Conservation (phyloP, 2,797 vertebrate genomes). For the Peromyscus eremicus region DNA sequence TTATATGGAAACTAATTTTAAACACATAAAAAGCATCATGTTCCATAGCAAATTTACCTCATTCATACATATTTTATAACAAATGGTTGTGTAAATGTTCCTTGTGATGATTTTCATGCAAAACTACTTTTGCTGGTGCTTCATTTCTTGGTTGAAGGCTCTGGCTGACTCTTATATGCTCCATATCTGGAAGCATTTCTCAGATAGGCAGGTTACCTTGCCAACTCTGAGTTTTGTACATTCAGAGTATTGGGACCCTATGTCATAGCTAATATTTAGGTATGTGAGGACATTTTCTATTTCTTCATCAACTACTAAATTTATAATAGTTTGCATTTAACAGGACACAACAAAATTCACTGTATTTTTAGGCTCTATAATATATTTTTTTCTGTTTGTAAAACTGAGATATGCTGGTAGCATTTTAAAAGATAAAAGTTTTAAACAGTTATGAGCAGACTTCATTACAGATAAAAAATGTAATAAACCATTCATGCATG, state of each 20-base stretch:
- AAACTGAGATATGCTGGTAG: conserved; percentile 5
- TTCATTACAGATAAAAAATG: not conserved
- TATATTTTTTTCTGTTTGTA: conserved; percentile 9
- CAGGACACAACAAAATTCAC: not conserved
- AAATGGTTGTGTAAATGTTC: conserved; percentile 5
- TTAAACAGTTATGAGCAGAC: not conserved
- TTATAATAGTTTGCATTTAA: not conserved
- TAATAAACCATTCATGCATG: not conserved
- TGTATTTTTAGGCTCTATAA: not conserved
- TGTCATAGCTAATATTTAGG: not conserved
- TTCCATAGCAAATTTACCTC: not conserved
- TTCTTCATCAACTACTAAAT: not conserved
- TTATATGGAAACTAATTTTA: not conserved
- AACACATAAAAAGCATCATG: not conserved
- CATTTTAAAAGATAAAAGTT: conserved; percentile 3
- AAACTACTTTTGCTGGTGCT: not conserved
- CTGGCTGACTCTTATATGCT: not conserved
- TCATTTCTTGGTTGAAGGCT: not conserved
- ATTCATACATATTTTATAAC: not conserved
- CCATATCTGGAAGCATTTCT: not conserved
- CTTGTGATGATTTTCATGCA: not conserved
- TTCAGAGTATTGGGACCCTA: not conserved
- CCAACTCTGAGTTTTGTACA: not conserved
- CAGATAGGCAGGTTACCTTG: not conserved
- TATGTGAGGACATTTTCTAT: not conserved